Evolutionary conservation across 2,888 invertebrate species (phyloP), one percentile per base, ranked within the genome.

Genomic region (Tridacna gigas): DNA sequence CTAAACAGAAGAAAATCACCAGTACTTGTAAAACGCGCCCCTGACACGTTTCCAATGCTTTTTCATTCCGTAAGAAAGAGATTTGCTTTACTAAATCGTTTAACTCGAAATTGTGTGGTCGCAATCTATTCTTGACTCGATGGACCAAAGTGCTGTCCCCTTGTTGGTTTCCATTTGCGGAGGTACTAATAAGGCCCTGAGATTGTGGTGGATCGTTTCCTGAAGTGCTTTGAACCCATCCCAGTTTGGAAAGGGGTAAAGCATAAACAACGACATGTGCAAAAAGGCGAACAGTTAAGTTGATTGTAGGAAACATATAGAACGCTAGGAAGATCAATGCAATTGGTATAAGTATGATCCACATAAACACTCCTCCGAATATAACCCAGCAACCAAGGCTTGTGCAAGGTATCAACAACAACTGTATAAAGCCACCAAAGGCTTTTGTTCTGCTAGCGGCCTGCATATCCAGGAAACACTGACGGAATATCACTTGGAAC

Each of bases 1-100:
- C 37, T 9, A 93, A 78, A 80, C 90, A 91, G 74, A 91, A 74
- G 61, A 89, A 26, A 56, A 91, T 89, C 7, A 90, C 81, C 2
- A 88, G 12, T 9, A 91, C 13, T 77, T 91, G 91, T 13, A 83
- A 67, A 13, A 82, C 25, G 60, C 88, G 81, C 0, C 76, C 47
- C 12, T 69, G 60, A 18, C 61, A 74, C 5, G 81, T 74, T 18
- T 69, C 83, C 22, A 77, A 71, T 60, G 78, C 74, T n/a, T 26
- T 75, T 13, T 87, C 78, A 9, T 78, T 85, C 48, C 80, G 81
- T 65, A 86, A 84, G n/a, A 89, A 83, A 0, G 37, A 82, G 67
- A 89, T 88, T 45, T 77, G 74, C 5, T 73, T 77, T 3, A 87
- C 74, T 12, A 89, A 80, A 9, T 85, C 66, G 0, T 86, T 74